Percentiles rank a stretch among this genome's conserved stretches.
Conservation (phyloP, 23 tunicate genomes). For the Ascidia mentula region DNA sequence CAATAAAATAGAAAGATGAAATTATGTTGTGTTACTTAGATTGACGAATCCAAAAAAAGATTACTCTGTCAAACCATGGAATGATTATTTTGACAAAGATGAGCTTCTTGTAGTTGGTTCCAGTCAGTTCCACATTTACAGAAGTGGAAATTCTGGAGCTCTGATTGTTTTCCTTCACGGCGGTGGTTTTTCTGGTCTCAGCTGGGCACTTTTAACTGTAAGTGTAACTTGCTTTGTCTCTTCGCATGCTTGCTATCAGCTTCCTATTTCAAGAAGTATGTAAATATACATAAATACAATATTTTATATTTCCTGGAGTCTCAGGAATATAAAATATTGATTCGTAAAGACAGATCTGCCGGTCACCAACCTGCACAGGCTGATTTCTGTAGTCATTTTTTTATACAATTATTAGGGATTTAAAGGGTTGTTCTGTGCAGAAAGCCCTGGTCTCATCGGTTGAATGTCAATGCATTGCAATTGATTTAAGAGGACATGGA, state of each 20-base stretch:
- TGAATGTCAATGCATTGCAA: slow-evolving; percentile 70
- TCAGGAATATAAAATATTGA: too few relatives aligned
- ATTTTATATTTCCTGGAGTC: too few relatives aligned
- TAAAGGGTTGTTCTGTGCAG: too few relatives aligned
- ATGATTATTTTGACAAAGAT: slow-evolving; percentile 47
- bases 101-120: slow-evolving; percentile 20
- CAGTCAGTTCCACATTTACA: slow-evolving; percentile 43
- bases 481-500: slow-evolving; percentile 88
- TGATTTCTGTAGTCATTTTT: too few relatives aligned
- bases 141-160: slow-evolving; percentile 46
- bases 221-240: neutral
- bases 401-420: too few relatives aligned
- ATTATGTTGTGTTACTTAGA: neutral
- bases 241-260: neutral
- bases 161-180: slow-evolving; percentile 75
- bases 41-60: slow-evolving; percentile 37
- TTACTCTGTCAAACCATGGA: slow-evolving; percentile 60
- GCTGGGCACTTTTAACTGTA: slow-evolving; percentile 78
- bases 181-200: slow-evolving; percentile 90
- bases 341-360: too few relatives aligned
- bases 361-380: too few relatives aligned
- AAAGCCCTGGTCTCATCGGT: slow-evolving; percentile 31
- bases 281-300: too few relatives aligned
- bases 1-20: neutral
- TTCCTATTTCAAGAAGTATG: too few relatives aligned